Evolutionary conservation across 1,140 invertebrate species (phyloP), one percentile per base, ranked within the genome.

Genomic region (Cotesia glomerata): DNA sequence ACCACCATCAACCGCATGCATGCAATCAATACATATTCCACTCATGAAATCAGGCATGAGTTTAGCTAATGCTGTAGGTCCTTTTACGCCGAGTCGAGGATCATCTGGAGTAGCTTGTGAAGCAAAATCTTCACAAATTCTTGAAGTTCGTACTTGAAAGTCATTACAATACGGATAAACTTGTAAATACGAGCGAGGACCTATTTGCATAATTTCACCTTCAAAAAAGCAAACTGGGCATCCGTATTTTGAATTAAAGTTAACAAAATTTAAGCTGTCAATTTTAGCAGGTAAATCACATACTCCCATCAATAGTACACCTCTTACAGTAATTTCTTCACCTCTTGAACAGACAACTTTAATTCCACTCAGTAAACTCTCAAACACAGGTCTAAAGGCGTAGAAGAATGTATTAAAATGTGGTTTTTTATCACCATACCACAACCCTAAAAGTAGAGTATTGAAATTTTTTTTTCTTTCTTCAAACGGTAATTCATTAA

Each of bases 401-500:
- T 69, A 36, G 13, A 71, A 39, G 34, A 68, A 73, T 14, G 14
- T 16, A 58, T 74, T n/a, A n/a, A n/a, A n/a, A n/a, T n/a, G n/a
- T n/a, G n/a, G n/a, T n/a, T n/a, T n/a, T n/a, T n/a, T n/a, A 74
- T 68, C 54, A 9, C 63, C 71, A 58, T 66, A 73, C 71, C 71
- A 73, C n/a, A 71, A 18, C 18, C 71, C 72, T 16, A 62, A 67
- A 8, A 74, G 64, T n/a, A 83, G 35, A 11, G 76, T 79, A 63
- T 80, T 79, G 54, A 77, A 54, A 68, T 61, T 45, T 75, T 70
- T 71, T 71, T 76, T 78, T n/a, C 76, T 71, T 65, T 77, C 64
- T 61, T 71, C 32, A 64, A 75, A 81, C 2, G 76, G 70, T 45
- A 84, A 68, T 74, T 85, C 81, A 72, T 83, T 84, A 3, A 85